These are phyloP conservation scores for Tricholauxania praeusta DNA, from an alignment of 2,888 invertebrate genomes.

Conservation along the genomic window DNA sequence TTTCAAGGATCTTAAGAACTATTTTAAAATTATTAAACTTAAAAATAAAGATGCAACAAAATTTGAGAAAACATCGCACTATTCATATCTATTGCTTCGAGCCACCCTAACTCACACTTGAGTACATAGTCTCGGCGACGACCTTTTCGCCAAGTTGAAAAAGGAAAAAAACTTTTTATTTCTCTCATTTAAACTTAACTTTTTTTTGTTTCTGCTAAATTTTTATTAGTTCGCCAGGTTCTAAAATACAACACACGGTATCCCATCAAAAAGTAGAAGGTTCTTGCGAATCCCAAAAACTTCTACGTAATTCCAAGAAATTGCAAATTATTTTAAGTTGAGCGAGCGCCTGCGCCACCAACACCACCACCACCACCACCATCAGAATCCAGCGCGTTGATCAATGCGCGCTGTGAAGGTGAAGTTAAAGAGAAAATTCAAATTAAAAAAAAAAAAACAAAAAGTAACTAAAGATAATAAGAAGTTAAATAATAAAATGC, in stretches of 20 bases:
- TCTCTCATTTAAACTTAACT: slow-evolving; percentile 1
- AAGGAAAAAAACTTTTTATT: neutral
- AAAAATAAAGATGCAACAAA: too few relatives aligned
- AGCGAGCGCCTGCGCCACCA: slow-evolving; percentile 37
- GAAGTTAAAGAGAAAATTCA: slow-evolving; percentile 15
- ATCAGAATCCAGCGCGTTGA: neutral
- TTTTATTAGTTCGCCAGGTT: slow-evolving; percentile 56
- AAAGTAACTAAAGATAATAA: neutral
- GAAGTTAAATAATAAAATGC: slow-evolving; percentile 28
- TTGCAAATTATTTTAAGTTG: slow-evolving; percentile 61
- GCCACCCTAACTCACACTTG: neutral
- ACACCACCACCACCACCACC: slow-evolving; percentile 21
- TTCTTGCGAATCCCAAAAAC: slow-evolving; percentile 54
- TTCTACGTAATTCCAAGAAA: slow-evolving; percentile 62
- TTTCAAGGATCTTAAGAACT: too few relatives aligned
- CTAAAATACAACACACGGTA: slow-evolving; percentile 17
- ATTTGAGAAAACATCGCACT: too few relatives aligned
- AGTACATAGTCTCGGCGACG: neutral
- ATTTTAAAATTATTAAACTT: too few relatives aligned
- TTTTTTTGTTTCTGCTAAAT: slow-evolving; percentile 56
- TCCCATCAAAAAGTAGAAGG: slow-evolving; percentile 47
- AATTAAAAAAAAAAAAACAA: neutral
- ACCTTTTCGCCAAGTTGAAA: neutral
- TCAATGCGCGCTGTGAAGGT: neutral
- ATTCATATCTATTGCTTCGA: neutral